A percentile compares a stretch with the other conserved stretches of the same genome.
Evolutionary conservation across 2,113 vertebrate genomes (phyloP).

Genomic region (Centropus bengalensis): DNA sequence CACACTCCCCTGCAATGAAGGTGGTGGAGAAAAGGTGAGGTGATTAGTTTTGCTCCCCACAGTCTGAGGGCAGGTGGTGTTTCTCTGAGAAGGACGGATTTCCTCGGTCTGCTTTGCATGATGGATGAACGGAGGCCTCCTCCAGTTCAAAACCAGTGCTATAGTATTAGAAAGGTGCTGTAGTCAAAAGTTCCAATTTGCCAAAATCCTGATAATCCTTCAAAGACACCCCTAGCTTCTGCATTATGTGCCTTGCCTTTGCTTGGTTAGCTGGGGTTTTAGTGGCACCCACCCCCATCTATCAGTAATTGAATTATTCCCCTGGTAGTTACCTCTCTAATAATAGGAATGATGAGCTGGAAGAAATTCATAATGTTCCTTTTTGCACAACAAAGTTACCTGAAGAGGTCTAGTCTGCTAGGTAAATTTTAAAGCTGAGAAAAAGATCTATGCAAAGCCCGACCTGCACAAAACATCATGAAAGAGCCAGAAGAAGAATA

Average conservation of each 20-base stretch:
- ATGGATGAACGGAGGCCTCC: fast-evolving
- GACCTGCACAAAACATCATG: neutral
- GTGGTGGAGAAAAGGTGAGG: neutral
- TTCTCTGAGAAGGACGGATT: neutral
- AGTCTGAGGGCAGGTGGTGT: neutral
- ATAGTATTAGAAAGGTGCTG: fast-evolving
- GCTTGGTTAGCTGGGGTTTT: neutral
- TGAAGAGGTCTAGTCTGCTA: neutral
- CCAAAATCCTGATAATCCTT: neutral
- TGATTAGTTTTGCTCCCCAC: neutral
- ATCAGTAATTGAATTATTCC: neutral
- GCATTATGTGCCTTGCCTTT: neutral
- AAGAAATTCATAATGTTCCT: neutral
- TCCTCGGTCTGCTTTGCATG: neutral
- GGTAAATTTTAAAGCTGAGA: neutral
- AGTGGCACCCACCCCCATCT: fast-evolving
- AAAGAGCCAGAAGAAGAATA: neutral
- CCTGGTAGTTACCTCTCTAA: neutral
- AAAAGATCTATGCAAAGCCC: neutral
- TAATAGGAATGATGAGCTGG: neutral
- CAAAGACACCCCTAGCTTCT: fast-evolving
- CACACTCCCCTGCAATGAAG: no score
- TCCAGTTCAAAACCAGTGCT: neutral
- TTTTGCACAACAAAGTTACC: neutral
- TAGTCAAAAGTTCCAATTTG: neutral